Evolutionary conservation across 2,888 invertebrate species (phyloP), one percentile per base, ranked within the genome.

Genomic region (Tiliacea aurago): DNA sequence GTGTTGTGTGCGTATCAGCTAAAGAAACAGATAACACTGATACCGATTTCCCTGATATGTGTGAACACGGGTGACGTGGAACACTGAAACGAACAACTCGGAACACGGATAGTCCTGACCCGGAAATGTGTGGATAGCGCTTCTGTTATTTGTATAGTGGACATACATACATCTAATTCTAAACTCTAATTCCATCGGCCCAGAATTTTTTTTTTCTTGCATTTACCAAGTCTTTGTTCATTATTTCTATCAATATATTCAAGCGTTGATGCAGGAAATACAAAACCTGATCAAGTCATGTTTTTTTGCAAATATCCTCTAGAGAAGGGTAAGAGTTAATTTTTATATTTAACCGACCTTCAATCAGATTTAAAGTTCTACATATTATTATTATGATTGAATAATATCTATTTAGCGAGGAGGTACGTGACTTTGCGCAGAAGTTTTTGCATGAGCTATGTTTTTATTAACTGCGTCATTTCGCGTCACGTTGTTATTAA

Each of bases 371-470:
- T 13, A 4, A 45, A n/a, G 4, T 41, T 73, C 23, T 23, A 23
- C 41, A 41, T 20, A 49, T 18, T 66, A 37, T 58, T 20, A 59
- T 63, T 67, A n/a, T n/a, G n/a, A n/a, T n/a, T n/a, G n/a, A n/a
- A n/a, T 63, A 15, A 55, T 67, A 68, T 47, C n/a, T 65, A 28
- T 61, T 53, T 33, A 62, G 51, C 33, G 6, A 61, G 13, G 23
- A 23, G 23, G 13, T 41, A 67, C 70, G 47, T 61, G 64, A 70
- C 47, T 75, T 55, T 47, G n/a, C 4, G 45, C 20, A 7, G 33
- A 49, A 20, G 9, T 68, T 72, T 78, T 70, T 78, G n/a, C 11
- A 43, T 56, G 43, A 56, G 13, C 13, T 43, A 33, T 4, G 23
- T 55, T 68, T 63, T 63, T 62, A 20, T 37, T 64, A 0, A n/a